Evolutionary conservation across 2,888 invertebrate species (phyloP), one percentile per base, ranked within the genome.

Genomic region (Harmothoe impar): DNA sequence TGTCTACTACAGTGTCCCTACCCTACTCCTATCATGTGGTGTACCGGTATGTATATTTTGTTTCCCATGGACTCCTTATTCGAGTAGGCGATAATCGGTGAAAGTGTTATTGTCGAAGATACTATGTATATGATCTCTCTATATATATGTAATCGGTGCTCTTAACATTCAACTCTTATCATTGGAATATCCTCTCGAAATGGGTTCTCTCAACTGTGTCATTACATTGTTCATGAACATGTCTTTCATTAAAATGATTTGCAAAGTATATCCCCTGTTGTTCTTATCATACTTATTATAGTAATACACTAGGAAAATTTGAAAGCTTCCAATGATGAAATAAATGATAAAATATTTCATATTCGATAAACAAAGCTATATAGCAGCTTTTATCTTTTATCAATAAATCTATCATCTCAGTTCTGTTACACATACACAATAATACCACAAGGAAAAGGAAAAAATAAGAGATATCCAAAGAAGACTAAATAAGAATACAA

Each of bases 171-270:
- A 72, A 72, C 72, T 25, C 72, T n/a, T 72, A 3, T 72, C 72
- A 72, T 72, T 29, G 72, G 72, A 15, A 62, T 62, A 62, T 62
- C n/a, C 62, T 62, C 62, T 62, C 25, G n/a, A 72, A 15, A 72
- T 25, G 72, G 15, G 29, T 29, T 72, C 72, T 72, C 72, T 72
- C 29, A 72, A 15, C 29, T 29, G 29, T 72, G 29, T 72, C 72
- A 72, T 25, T 29, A 72, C 72, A 72, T 25, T 72, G 62, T 72
- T 72, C 31, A 72, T 29, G 29, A 72, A 72, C 0, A 29, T 29
- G 72, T 72, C 72, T 72, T 72, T 72, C 72, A 72, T 72, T 72
- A 72, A 72, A 72, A 25, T 72, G 72, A 72, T 72, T 72, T 72
- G 31, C 72, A 72, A 72, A 72, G 29, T 29, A 62, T 3, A 20